Evolutionary conservation across 2,113 vertebrate genomes (phyloP).

Genomic region (Barbus barbus): DNA sequence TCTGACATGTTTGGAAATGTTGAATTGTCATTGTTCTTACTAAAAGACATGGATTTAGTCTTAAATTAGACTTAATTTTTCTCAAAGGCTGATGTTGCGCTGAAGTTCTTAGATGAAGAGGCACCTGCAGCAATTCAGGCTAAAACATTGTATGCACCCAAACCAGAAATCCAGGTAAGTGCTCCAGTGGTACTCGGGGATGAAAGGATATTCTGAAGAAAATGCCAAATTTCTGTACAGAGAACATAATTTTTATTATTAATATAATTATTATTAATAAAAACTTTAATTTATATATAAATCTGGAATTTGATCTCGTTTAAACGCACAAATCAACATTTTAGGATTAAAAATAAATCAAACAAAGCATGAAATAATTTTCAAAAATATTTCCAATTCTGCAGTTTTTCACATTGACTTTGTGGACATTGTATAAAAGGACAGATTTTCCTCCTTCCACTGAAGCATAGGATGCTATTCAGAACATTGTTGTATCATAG

Average conservation of each 20-base stretch:
- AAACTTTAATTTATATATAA: neutral
- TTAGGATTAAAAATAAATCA: neutral
- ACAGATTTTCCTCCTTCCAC: too few species aligned
- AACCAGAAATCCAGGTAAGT: constrained; percentile 93
- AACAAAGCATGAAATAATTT: neutral
- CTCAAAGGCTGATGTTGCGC: constrained; percentile 88
- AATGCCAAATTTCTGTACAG: neutral
- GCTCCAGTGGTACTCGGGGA: neutral
- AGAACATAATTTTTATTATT: too few species aligned
- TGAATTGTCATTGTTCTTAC: neutral
- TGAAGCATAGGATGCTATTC: neutral
- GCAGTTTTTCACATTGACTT: neutral
- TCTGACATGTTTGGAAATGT: neutral
- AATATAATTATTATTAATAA: too few species aligned
- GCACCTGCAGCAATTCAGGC: constrained; percentile 83
- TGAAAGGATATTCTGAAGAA: neutral
- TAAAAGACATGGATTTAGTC: neutral
- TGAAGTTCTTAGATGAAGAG: constrained; percentile 96
- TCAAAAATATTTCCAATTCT: neutral
- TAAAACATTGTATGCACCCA: constrained; percentile 92
- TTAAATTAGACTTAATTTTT: constrained; percentile 1
- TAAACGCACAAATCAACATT: too few species aligned
- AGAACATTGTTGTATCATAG: neutral
- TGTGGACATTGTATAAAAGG: neutral
- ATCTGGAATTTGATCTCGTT: too few species aligned